phyloP scores from a whole-genome alignment of 2,113 vertebrate genomes.

The Polyodon spathula region DNA sequence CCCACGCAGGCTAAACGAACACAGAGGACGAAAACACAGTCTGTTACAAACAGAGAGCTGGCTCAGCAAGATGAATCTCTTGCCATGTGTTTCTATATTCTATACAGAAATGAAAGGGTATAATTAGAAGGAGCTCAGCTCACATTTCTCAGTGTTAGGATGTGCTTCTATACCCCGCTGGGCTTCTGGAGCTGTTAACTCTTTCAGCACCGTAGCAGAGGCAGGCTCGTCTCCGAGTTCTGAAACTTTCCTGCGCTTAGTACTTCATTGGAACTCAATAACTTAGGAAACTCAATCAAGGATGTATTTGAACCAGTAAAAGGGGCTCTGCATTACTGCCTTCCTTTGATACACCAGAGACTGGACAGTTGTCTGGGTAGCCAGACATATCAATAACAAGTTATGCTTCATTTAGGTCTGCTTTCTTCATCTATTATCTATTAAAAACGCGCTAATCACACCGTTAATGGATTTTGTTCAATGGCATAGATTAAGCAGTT shows the following conservation, averaged over 20 bases:
- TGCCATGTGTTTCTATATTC: slow-evolving; percentile 33
- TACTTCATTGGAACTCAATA: too few species aligned
- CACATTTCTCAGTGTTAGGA: slow-evolving; percentile 15
- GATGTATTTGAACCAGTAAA: too few species aligned
- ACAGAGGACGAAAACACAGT: neutral
- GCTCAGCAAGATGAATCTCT: slow-evolving; percentile 22
- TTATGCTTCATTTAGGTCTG: too few species aligned
- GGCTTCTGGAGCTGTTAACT: neutral
- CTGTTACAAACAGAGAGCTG: slow-evolving; percentile 6
- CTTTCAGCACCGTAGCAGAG: neutral
- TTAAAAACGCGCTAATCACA: too few species aligned
- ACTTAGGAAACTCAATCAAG: too few species aligned
- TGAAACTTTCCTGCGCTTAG: neutral
- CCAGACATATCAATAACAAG: too few species aligned
- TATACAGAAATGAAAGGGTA: slow-evolving; percentile 16
- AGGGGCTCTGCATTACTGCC: too few species aligned
- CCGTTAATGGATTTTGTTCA: too few species aligned
- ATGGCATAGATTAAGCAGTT: too few species aligned
- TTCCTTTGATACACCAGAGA: too few species aligned
- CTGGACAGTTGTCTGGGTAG: too few species aligned
- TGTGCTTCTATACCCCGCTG: slow-evolving; percentile 1
- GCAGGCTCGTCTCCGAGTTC: neutral
- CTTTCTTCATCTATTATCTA: too few species aligned
- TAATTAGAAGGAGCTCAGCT: slow-evolving; percentile 25
- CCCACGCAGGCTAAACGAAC: neutral